These are phyloP conservation scores for Taphrorychus bicolor DNA, from an alignment of 2,888 invertebrate genomes.

Conservation along the genomic window DNA sequence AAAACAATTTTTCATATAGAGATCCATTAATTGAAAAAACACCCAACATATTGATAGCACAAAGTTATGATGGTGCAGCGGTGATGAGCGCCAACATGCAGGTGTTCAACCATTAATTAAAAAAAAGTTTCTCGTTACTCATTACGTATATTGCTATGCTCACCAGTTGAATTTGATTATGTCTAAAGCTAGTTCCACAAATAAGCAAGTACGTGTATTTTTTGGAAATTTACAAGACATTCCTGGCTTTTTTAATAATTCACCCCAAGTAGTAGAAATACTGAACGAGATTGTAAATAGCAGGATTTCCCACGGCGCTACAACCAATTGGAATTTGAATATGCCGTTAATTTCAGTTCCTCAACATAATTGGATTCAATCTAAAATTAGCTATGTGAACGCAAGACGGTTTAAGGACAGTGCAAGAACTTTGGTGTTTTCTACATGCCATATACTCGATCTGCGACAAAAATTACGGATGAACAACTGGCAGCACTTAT, in stretches of 20 bases:
- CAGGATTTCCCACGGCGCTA: slow-evolving; percentile 33
- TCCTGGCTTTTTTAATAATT: slow-evolving; percentile 42
- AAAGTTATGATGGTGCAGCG: slow-evolving; percentile 43
- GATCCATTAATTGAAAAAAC: too few species aligned
- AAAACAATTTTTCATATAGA: too few species aligned
- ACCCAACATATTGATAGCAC: slow-evolving; percentile 39
- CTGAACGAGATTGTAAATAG: too few species aligned
- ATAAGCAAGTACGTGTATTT: slow-evolving; percentile 37
- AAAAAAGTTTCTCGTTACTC: slow-evolving; percentile 37
- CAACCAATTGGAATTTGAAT: slow-evolving; percentile 14
- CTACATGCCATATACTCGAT: too few species aligned
- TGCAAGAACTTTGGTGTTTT: too few species aligned
- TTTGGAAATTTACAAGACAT: slow-evolving; percentile 39
- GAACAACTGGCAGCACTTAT: too few species aligned
- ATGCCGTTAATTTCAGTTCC: slow-evolving; percentile 22
- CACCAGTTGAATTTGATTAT: slow-evolving; percentile 45
- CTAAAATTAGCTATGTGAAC: too few species aligned
- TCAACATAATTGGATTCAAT: too few species aligned
- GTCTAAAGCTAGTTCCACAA: slow-evolving; percentile 38
- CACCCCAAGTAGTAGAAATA: slow-evolving; percentile 43
- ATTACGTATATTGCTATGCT: slow-evolving; percentile 44
- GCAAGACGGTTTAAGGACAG: too few species aligned
- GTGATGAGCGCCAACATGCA: slow-evolving; percentile 43
- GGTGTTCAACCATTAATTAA: too few species aligned
- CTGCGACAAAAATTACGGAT: too few species aligned